Evolutionary conservation across 2,797 vertebrate species (phyloP).

Genomic region (Halcyon leucocephala): DNA sequence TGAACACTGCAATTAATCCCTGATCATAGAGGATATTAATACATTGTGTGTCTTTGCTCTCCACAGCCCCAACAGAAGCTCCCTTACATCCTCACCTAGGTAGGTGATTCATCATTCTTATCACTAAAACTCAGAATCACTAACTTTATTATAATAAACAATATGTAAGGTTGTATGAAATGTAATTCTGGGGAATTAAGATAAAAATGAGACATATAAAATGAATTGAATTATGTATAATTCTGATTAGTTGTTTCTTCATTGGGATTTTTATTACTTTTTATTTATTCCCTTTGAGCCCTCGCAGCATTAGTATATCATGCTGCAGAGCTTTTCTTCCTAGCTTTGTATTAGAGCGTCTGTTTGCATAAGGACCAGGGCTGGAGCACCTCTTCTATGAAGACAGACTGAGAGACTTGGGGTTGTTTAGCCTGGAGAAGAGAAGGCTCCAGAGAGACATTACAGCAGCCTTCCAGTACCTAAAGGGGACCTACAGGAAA

Average conservation of each 20-base stretch:
- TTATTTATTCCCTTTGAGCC: not conserved
- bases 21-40: not conserved
- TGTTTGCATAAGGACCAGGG: not conserved
- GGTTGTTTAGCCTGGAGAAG: not conserved
- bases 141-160: not conserved
- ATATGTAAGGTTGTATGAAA: not conserved
- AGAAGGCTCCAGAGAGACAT: not conserved
- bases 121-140: not conserved
- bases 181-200: not conserved
- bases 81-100: constrained; percentile 90
- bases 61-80: constrained; percentile 91
- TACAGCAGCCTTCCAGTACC: not conserved
- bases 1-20: not conserved
- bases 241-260: not conserved
- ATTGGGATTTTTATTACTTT: not conserved
- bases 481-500: not conserved
- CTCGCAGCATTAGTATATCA: not conserved
- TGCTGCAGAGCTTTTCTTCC: not conserved
- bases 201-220: not conserved
- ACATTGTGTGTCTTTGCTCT: constrained; percentile 37
- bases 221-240: not conserved
- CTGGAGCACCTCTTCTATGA: not conserved
- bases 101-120: constrained; percentile 73
- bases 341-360: not conserved
- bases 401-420: not conserved